Evolutionary conservation across 2,113 vertebrate genomes (phyloP).

Genomic region (Labeo rohita): DNA sequence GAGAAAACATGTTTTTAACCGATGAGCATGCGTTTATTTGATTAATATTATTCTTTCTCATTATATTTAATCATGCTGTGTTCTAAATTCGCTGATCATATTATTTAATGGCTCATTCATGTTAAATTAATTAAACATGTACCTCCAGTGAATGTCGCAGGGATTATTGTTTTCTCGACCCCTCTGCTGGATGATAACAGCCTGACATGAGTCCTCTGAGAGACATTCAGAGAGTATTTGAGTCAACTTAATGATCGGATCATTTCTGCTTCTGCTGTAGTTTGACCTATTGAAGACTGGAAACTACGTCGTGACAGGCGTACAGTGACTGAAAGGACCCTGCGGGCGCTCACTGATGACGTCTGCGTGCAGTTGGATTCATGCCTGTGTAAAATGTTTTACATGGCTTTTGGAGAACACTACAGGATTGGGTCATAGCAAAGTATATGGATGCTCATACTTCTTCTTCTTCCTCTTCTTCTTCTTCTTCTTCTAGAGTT

Average conservation of each 20-base stretch:
- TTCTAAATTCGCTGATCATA: no score
- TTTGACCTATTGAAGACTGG: conserved; percentile 48
- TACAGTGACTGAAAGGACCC: neutral
- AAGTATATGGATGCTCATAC: no score
- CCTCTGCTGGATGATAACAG: conserved; percentile 51
- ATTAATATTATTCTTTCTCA: neutral
- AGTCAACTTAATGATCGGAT: no score
- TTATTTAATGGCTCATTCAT: neutral
- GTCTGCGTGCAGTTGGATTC: neutral
- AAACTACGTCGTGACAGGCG: conserved; percentile 52
- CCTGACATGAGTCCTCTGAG: conserved; percentile 31
- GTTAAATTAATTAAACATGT: neutral
- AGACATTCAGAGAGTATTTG: conserved; percentile 60
- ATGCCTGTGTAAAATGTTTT: conserved; percentile 34
- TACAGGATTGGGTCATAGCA: no score
- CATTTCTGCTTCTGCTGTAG: neutral
- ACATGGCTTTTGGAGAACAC: no score
- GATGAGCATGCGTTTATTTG: neutral
- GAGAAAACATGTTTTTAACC: no score
- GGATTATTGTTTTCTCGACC: conserved; percentile 39
- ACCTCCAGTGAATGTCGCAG: conserved; percentile 46
- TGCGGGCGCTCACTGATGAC: neutral
- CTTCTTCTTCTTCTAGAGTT: no score
- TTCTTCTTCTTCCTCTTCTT: no score
- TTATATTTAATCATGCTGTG: neutral